These are phyloP conservation scores for Stratiomys singularior DNA, from an alignment of 2,888 invertebrate species.

Conservation along the genomic window DNA sequence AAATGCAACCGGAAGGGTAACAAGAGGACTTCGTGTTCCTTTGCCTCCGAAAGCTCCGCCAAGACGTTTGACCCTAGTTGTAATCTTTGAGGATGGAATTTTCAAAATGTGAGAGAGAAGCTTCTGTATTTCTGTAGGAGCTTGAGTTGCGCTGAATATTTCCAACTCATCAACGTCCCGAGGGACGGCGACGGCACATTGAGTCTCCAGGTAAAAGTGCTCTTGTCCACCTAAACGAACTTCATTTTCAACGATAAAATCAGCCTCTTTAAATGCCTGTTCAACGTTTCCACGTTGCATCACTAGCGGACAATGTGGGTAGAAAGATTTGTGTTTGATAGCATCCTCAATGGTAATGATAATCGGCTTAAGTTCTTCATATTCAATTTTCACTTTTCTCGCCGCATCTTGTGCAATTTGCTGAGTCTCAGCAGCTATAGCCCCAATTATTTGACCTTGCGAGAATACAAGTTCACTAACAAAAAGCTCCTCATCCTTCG, in stretches of 20 bases:
- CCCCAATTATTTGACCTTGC: slow-evolving; percentile 85
- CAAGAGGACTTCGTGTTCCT: slow-evolving; percentile 77
- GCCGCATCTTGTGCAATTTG: slow-evolving; percentile 84
- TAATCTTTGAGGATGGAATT: slow-evolving; percentile 78
- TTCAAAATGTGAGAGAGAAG: slow-evolving; percentile 76
- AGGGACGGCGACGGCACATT: slow-evolving; percentile 76
- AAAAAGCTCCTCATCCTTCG: slow-evolving; percentile 88
- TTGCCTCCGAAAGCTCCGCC: slow-evolving; percentile 98
- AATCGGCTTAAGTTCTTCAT: slow-evolving; percentile 82
- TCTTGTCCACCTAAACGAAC: slow-evolving; percentile 90
- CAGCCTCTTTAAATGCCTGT: slow-evolving; percentile 73
- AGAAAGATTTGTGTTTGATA: slow-evolving; percentile 79
- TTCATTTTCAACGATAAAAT: slow-evolving; percentile 81
- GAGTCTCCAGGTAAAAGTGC: slow-evolving; percentile 96
- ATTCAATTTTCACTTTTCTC: slow-evolving; percentile 80
- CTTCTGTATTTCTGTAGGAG: slow-evolving; percentile 80
- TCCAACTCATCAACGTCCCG: slow-evolving; percentile 88
- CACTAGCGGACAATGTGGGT: slow-evolving; percentile 69
- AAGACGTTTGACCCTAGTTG: slow-evolving; percentile 83
- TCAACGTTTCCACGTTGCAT: slow-evolving; percentile 76
- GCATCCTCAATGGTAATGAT: slow-evolving; percentile 91
- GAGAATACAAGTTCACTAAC: slow-evolving; percentile 78
- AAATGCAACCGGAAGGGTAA: slow-evolving; percentile 80
- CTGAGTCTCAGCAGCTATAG: slow-evolving; percentile 82
- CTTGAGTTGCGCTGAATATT: slow-evolving; percentile 84